Base-by-base conservation (phyloP, 2,113 vertebrate species). In the Oophaga pumilio region DNA sequence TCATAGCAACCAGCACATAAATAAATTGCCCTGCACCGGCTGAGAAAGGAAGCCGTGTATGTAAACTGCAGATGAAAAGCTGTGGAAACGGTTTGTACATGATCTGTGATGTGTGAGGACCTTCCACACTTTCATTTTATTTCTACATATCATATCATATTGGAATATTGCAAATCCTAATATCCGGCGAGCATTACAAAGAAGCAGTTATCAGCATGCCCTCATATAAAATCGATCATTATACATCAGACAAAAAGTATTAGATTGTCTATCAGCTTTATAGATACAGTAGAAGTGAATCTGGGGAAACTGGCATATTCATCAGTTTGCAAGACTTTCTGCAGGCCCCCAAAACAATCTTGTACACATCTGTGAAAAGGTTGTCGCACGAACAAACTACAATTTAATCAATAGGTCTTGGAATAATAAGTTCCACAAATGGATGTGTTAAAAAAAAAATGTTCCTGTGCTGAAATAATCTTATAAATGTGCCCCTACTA, bases 111-210 rank as follows among this genome's bases (percentile, higher is more conserved):
- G 14, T 85, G 59, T 49, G 28, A 50, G 26, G 7, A 62, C 26
- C 22, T 49, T 20, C 1, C 20, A 12, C 33, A 22, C 71, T 74
- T 50, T 74, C 43, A 50, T 49, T 62, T 24, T 15, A 59, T 76
- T 76, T 20, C 20, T 66, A 18, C 82, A 76, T 85, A 76, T 26
- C 82, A 76, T 85, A 76, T 76, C 71, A 71, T 68, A 49, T 49
- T 76, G 26, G 17, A 62, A 76, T 76, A 52, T 76, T 52, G 64
- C 8, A 69, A 69, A 53, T 52, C 12, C 53, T 83, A 83, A 69
- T 83, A 83, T 85, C 84, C 69, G 28, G 68, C 15, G 24, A 62
- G 71, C 33, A 10, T 14, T 60, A 52, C 15, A 84, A 26, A 22
- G 15, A 9, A 26, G 12, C 62, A 68, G 49, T 50, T 71, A 22